phyloP scores from a whole-genome alignment of 1,140 invertebrate species.

The Antheraea pernyi region DNA sequence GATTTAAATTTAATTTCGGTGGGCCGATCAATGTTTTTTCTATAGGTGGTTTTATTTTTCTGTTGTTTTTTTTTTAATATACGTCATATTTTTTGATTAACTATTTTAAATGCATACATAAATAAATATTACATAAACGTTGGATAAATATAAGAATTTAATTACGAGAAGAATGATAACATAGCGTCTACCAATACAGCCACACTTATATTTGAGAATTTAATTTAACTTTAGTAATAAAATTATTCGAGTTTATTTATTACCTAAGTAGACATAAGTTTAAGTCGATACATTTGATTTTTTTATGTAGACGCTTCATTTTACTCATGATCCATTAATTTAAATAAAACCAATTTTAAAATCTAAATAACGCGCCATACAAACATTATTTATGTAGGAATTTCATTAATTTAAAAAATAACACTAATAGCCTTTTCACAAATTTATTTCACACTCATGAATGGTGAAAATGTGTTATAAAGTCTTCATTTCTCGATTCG shows the following conservation, averaged over 20 bases:
- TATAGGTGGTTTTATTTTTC: not conserved
- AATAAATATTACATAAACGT: not conserved
- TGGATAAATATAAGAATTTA: too few relatives aligned
- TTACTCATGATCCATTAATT: not conserved
- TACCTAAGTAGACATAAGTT: not conserved
- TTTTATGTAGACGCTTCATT: not conserved
- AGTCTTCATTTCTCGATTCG: not conserved
- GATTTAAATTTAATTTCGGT: conserved; percentile 11
- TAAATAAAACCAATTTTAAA: not conserved
- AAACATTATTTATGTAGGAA: not conserved
- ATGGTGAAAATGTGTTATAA: not conserved
- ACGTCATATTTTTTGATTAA: not conserved
- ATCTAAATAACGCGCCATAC: not conserved
- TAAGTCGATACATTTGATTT: not conserved
- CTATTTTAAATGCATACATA: not conserved
- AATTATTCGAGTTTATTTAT: conserved; percentile 56
- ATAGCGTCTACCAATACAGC: conserved; percentile 44
- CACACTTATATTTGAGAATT: conserved; percentile 30
- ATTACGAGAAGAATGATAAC: conserved; percentile 6
- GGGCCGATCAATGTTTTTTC: conserved; percentile 4
- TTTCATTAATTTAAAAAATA: not conserved
- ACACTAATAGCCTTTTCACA: not conserved
- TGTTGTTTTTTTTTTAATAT: too few relatives aligned
- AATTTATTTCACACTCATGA: not conserved
- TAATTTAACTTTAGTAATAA: conserved; percentile 37